A percentile compares a stretch with the other conserved stretches of the same genome.
These are phyloP conservation scores for Gambusia affinis DNA, from an alignment of 2,113 vertebrate genomes.

Conservation along the genomic window DNA sequence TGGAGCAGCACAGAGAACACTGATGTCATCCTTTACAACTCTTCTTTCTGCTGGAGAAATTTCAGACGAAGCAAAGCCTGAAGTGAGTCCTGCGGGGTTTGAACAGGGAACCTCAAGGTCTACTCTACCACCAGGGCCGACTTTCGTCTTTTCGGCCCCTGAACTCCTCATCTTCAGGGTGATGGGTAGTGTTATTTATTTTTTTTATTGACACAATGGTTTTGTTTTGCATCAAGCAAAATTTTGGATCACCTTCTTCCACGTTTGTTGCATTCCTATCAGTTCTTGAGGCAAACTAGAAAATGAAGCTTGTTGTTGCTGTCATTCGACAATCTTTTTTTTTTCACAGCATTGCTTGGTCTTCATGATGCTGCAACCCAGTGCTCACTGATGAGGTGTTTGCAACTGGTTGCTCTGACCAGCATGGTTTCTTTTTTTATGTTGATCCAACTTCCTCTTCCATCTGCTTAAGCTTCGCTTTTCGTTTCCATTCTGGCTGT, in stretches of 20 bases:
- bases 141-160: neutral
- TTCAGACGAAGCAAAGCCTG: no score
- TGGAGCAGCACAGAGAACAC: no score
- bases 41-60: no score
- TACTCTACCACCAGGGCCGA: neutral
- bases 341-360: neutral
- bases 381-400: neutral
- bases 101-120: no score
- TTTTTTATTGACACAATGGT: no score
- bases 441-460: neutral
- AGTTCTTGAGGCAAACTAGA: neutral
- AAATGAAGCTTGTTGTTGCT: neutral
- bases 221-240: neutral
- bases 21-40: no score
- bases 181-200: no score
- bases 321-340: neutral
- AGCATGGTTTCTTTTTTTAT: neutral
- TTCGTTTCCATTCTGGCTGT: constrained; percentile 3
- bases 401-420: neutral
- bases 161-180: neutral
- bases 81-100: no score
- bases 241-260: neutral
- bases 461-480: neutral
- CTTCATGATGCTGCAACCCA: neutral
- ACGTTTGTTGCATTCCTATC: neutral